phyloP scores from a whole-genome alignment of 2,888 invertebrate species.

The Trichopoda pennipes region DNA sequence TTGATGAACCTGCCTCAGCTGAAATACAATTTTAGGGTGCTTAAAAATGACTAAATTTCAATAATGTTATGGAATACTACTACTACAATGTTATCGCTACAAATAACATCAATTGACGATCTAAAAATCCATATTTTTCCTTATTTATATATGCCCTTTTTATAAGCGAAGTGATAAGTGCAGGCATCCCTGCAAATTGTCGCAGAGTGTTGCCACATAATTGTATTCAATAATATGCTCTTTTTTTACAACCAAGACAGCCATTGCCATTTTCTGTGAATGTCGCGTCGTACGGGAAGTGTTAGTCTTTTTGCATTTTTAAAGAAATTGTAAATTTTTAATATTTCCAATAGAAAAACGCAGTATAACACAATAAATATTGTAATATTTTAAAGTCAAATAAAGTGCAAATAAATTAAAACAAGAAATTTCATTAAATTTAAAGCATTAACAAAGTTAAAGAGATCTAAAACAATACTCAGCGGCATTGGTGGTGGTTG shows the following conservation, averaged over 20 bases:
- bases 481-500: slow-evolving; percentile 43
- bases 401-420: not conserved
- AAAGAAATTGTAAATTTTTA: slow-evolving; percentile 57
- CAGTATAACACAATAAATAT: not conserved
- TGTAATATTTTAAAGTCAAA: not conserved
- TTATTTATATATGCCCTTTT: no score
- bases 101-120: no score
- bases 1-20: no score
- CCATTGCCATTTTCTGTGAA: slow-evolving; percentile 74
- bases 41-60: no score
- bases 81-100: no score
- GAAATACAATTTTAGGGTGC: no score
- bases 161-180: not conserved
- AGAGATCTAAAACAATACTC: not conserved
- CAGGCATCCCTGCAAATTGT: slow-evolving; percentile 9
- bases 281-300: slow-evolving; percentile 74
- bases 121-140: no score
- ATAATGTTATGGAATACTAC: no score
- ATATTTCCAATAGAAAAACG: slow-evolving; percentile 40
- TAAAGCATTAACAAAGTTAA: not conserved
- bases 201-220: slow-evolving; percentile 22
- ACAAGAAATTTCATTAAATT: not conserved
- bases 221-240: not conserved
- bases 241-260: slow-evolving; percentile 71
- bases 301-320: slow-evolving; percentile 11